phyloP scores from a whole-genome alignment of 1,140 invertebrate species.

The Drosophila ohnishii region DNA sequence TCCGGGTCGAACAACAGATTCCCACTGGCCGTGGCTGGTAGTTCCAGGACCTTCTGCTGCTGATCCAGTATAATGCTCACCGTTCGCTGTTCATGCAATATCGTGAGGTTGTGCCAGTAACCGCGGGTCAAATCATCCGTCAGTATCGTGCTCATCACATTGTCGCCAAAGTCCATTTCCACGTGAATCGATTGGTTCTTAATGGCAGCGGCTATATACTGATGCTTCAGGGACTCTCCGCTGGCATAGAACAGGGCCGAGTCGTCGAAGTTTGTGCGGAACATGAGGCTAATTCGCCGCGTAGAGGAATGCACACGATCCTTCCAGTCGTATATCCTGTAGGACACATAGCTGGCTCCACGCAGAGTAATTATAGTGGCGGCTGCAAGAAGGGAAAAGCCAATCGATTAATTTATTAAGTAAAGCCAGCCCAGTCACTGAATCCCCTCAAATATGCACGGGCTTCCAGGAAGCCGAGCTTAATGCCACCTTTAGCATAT shows the following conservation, averaged over 20 bases:
- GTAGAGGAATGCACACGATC: slow-evolving; percentile 94
- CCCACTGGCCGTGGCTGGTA: slow-evolving; percentile 87
- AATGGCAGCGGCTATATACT: slow-evolving; percentile 92
- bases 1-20: slow-evolving; percentile 96
- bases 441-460: slow-evolving; percentile 7
- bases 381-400: slow-evolving; percentile 84
- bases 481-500: slow-evolving; percentile 14
- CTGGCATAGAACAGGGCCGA: slow-evolving; percentile 94
- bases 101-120: slow-evolving; percentile 95
- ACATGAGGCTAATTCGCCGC: slow-evolving; percentile 93
- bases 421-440: slow-evolving; percentile 20
- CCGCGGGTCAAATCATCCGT: slow-evolving; percentile 88
- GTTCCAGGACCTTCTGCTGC: slow-evolving; percentile 87
- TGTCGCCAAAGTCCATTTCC: slow-evolving; percentile 92
- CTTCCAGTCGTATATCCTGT: slow-evolving; percentile 96
- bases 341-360: slow-evolving; percentile 96
- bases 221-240: slow-evolving; percentile 91
- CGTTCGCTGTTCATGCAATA: slow-evolving; percentile 89
- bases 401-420: slow-evolving; percentile 13
- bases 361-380: slow-evolving; percentile 93
- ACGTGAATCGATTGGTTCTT: slow-evolving; percentile 90
- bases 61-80: slow-evolving; percentile 90
- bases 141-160: slow-evolving; percentile 87
- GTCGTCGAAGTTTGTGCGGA: slow-evolving; percentile 94
- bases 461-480: slow-evolving; percentile 2